phyloP scores from a whole-genome alignment of 2,113 vertebrate species.

The Rousettus leschenaultii region DNA sequence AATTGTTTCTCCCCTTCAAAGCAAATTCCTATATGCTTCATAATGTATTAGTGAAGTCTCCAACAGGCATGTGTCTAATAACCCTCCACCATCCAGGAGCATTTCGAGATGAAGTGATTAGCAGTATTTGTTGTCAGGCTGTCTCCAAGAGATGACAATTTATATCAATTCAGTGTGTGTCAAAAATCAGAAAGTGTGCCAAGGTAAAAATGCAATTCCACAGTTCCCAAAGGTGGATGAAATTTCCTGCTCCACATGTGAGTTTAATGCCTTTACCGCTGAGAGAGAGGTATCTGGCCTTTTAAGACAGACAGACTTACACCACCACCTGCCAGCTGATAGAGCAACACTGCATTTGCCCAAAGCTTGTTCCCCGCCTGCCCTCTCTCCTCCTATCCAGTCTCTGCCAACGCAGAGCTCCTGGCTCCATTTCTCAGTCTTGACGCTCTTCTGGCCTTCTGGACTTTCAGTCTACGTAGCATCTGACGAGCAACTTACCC shows the following conservation, averaged over 20 bases:
- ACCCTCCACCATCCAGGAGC: background rate
- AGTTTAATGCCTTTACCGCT: background rate
- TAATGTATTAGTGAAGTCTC: slow-evolving; percentile 31
- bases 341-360: background rate
- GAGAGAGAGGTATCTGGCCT: background rate
- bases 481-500: background rate
- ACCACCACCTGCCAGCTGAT: background rate
- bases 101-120: slow-evolving; percentile 54
- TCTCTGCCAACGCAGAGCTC: background rate
- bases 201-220: slow-evolving; percentile 12
- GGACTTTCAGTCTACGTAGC: slow-evolving; percentile 1
- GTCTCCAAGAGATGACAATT: slow-evolving; percentile 64
- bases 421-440: background rate
- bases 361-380: slow-evolving; percentile 3
- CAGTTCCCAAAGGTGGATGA: slow-evolving; percentile 2
- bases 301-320: background rate
- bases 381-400: background rate
- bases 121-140: slow-evolving; percentile 52
- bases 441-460: background rate
- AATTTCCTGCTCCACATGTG: background rate
- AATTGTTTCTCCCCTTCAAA: slow-evolving; percentile 74
- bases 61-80: slow-evolving; percentile 52
- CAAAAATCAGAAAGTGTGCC: slow-evolving; percentile 41
- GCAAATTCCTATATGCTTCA: slow-evolving; percentile 45
- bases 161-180: slow-evolving; percentile 47